Evolutionary conservation across 2,113 vertebrate genomes (phyloP).

Genomic region (Oryzias celebensis): DNA sequence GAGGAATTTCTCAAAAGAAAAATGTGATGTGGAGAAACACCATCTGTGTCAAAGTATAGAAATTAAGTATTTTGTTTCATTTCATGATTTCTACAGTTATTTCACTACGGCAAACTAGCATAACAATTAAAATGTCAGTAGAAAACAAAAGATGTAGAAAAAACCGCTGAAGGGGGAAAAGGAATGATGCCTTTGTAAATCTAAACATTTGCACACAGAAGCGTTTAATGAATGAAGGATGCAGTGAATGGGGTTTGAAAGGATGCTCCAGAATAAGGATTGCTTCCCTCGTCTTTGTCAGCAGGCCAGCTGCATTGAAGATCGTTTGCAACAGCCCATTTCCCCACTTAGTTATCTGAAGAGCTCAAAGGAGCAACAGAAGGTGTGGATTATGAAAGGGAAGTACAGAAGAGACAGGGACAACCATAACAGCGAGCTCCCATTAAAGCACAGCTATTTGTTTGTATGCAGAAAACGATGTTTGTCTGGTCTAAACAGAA

Average conservation of each 20-base stretch:
- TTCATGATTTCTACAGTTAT: constrained; percentile 7
- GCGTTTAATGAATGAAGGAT: constrained; percentile 43
- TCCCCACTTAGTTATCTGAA: constrained; percentile 74
- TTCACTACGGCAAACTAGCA: constrained; percentile 12
- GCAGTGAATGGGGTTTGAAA: constrained; percentile 38
- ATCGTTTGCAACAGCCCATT: constrained; percentile 79
- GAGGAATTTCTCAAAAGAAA: constrained; percentile 18
- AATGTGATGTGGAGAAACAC: constrained; percentile 18
- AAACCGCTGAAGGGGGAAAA: constrained; percentile 4
- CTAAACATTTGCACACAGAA: constrained; percentile 28
- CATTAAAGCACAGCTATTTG: constrained; percentile 49
- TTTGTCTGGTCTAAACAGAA: constrained; percentile 59
- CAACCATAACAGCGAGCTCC: constrained; percentile 30
- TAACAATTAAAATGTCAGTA: constrained; percentile 3
- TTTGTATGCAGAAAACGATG: constrained; percentile 51
- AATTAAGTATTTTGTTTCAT: background rate
- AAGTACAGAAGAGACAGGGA: constrained; percentile 63
- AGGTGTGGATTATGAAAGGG: constrained; percentile 70
- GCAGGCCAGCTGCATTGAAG: constrained; percentile 73
- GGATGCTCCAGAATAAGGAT: constrained; percentile 42
- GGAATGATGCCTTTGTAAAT: constrained; percentile 31
- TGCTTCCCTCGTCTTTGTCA: constrained; percentile 59
- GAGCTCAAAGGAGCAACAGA: constrained; percentile 72
- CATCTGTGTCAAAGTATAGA: constrained; percentile 11
- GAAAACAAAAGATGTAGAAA: constrained; percentile 15